Base-by-base conservation (phyloP, 1,140 invertebrate genomes). In the Apis florea region DNA sequence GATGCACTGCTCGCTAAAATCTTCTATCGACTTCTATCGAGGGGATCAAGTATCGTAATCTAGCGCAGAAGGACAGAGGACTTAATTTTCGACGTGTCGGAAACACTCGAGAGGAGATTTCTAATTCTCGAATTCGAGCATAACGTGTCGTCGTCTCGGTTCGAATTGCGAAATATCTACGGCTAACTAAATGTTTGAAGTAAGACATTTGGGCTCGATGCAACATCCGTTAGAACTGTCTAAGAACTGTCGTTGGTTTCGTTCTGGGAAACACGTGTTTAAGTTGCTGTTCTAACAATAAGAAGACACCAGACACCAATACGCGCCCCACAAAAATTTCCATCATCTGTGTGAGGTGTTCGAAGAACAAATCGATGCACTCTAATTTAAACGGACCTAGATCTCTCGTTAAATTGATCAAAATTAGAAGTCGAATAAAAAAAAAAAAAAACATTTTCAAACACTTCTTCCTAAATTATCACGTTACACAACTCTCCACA, bases 191-290 rank as follows among this genome's bases (percentile, higher is more conserved):
- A 80, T 80, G 71, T 81, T 67, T 81, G 71, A 81, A 56, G 47
- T 51, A 24, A 12, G 71, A 74, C 63, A 67, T 67, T 81, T 81
- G 53, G 79, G 61, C 49, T 74, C 79, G 61, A 66, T 74, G 79
- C 61, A 74, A 79, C 61, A 79, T 79, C 78, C 78, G 78, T 73
- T 79, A 72, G 78, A 73, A 80, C 47, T n/a, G 53, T 58, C 19
- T 15, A 56, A 47, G 78, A 74, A 75, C n/a, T 26, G 61, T 49
- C 61, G 26, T 4, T 40, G 49, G n/a, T 64, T 73, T 80, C 63
- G 53, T 80, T 80, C 71, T 51, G 26, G 21, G 71, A 74, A 75
- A 74, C 79, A 80, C 71, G 53, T 80, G 79, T 80, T 80, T 74
- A 49, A 74, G 24, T n/a, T 31, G 21, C 24, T 24, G 69, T 56